phyloP scores from a whole-genome alignment of 2,113 vertebrate species.

The Phrynosoma platyrhinos region DNA sequence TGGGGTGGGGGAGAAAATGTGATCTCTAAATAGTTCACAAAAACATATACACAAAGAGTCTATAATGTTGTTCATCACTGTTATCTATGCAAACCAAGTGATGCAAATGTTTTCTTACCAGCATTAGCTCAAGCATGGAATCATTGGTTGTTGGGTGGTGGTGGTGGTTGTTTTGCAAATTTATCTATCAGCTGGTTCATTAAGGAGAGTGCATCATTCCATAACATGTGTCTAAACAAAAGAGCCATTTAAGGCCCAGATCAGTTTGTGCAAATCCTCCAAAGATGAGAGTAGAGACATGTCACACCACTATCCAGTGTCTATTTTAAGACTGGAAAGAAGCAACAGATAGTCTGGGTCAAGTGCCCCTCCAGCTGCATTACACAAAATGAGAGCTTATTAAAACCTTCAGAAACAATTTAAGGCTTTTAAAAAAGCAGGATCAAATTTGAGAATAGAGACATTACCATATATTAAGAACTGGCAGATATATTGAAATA shows the following conservation, averaged over 20 bases:
- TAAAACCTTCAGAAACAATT: neutral
- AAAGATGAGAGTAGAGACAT: neutral
- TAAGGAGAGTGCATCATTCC: neutral
- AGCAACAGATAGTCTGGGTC: neutral
- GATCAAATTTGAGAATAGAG: neutral
- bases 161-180: neutral
- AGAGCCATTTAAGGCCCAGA: neutral
- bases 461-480: neutral
- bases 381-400: neutral
- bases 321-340: neutral
- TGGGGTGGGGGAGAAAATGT: too few relatives aligned
- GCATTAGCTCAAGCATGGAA: neutral
- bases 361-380: neutral
- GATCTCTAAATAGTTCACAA: neutral
- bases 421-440: neutral
- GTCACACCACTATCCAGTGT: neutral
- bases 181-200: neutral
- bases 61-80: neutral
- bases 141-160: neutral
- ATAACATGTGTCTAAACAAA: slow-evolving; percentile 8
- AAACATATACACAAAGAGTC: neutral
- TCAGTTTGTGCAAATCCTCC: slow-evolving; percentile 16
- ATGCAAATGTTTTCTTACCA: slow-evolving; percentile 14
- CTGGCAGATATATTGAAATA: neutral
- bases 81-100: slow-evolving; percentile 15